Evolutionary conservation across 1,140 invertebrate species (phyloP).

Genomic region (Drosophila oshimai): DNA sequence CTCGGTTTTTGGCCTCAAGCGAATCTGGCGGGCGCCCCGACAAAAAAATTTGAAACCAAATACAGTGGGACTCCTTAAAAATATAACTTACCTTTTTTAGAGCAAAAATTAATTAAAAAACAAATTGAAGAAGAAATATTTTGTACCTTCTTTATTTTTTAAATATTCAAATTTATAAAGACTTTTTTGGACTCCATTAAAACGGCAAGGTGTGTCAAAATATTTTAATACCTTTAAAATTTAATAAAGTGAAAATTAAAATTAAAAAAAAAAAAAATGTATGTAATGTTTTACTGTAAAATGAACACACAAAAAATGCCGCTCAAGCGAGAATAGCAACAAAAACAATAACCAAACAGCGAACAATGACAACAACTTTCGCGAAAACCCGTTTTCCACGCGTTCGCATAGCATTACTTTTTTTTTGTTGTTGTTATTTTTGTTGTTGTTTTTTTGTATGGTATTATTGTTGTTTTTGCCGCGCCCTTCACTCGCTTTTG

Average conservation of each 20-base stretch:
- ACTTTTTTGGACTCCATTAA: no score
- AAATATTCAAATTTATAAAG: no score
- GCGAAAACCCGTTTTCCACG: slow-evolving; percentile 79
- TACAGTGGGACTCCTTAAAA: not conserved
- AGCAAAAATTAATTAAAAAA: not conserved
- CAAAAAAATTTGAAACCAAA: slow-evolving; percentile 1
- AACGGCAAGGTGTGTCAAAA: no score
- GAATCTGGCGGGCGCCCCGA: slow-evolving; percentile 13
- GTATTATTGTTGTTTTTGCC: slow-evolving; percentile 30
- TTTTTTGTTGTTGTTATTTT: slow-evolving; percentile 11
- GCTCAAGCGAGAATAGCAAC: slow-evolving; percentile 24
- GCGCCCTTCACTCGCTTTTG: slow-evolving; percentile 52
- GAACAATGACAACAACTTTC: slow-evolving; percentile 73
- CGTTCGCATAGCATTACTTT: slow-evolving; percentile 64
- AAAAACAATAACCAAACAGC: slow-evolving; percentile 6
- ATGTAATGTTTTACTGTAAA: not conserved
- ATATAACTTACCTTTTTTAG: no score
- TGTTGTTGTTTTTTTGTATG: no score
- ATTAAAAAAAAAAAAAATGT: not conserved
- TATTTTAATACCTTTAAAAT: not conserved
- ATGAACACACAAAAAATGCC: not conserved
- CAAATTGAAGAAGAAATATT: not conserved
- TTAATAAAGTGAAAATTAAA: not conserved
- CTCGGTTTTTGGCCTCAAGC: slow-evolving; percentile 5
- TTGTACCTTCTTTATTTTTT: no score